Conservation (phyloP, 2,797 vertebrate species). For the Gallirallus australis region DNA sequence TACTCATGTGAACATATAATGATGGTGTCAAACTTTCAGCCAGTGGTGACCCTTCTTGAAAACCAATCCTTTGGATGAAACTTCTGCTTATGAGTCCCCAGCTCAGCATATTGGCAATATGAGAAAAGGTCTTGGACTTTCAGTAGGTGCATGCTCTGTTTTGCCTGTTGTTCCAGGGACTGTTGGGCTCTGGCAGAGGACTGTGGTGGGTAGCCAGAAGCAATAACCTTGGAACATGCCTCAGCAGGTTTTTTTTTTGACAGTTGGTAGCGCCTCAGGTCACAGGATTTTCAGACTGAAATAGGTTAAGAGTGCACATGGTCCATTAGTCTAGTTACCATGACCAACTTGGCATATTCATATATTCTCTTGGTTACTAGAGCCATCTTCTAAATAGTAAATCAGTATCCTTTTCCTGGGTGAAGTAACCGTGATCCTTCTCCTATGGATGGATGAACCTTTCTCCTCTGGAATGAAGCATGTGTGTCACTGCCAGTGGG, state of each 20-base stretch:
- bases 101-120: background rate
- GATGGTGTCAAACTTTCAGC: background rate
- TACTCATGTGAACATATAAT: background rate
- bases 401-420: background rate
- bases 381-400: background rate
- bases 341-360: background rate
- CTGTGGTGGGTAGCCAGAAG: background rate
- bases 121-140: background rate
- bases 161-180: background rate
- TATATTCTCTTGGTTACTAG: background rate
- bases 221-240: background rate
- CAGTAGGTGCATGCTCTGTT: background rate
- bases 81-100: background rate
- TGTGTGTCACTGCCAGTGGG: background rate
- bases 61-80: background rate
- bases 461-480: background rate
- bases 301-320: background rate
- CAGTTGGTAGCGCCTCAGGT: background rate
- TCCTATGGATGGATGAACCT: background rate
- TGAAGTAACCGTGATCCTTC: background rate
- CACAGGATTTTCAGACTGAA: background rate
- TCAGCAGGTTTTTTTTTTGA: background rate
- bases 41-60: background rate
- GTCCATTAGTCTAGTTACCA: background rate
- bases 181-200: background rate